Evolutionary conservation across 2,113 vertebrate species (phyloP).

Genomic region (Bombycilla garrulus): DNA sequence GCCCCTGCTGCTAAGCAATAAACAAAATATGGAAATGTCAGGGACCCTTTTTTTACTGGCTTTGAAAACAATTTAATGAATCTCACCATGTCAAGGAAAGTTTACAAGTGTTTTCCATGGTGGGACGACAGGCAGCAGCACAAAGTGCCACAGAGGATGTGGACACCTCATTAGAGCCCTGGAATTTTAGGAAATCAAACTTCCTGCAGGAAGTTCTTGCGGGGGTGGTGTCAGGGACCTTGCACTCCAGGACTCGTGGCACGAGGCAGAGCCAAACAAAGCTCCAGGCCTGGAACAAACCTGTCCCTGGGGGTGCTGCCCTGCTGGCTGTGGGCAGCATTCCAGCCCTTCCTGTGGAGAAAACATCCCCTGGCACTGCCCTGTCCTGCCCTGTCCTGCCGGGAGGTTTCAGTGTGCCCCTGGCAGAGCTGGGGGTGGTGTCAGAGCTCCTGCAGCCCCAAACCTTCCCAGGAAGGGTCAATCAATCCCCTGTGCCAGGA

Average conservation of each 20-base stretch:
- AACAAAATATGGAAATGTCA: neutral
- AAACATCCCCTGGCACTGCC: neutral
- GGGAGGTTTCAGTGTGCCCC: neutral
- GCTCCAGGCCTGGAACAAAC: neutral
- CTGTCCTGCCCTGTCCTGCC: neutral
- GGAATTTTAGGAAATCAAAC: neutral
- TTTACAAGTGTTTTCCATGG: neutral
- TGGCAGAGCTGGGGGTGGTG: neutral
- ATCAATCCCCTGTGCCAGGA: neutral
- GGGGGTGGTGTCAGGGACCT: neutral
- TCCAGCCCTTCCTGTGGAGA: neutral
- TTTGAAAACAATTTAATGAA: neutral
- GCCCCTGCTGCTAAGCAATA: conserved; percentile 6
- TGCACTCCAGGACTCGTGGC: neutral
- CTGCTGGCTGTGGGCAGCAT: neutral
- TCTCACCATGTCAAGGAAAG: neutral
- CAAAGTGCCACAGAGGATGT: accelerated
- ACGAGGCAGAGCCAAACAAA: neutral
- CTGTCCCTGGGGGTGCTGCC: neutral
- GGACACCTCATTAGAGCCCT: neutral
- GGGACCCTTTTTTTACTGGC: neutral
- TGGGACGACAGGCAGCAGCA: neutral
- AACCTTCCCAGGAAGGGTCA: neutral
- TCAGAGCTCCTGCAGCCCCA: neutral
- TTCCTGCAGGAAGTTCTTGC: neutral